phyloP scores from a whole-genome alignment of 2,797 vertebrate species.

The Molossus alvarezi region DNA sequence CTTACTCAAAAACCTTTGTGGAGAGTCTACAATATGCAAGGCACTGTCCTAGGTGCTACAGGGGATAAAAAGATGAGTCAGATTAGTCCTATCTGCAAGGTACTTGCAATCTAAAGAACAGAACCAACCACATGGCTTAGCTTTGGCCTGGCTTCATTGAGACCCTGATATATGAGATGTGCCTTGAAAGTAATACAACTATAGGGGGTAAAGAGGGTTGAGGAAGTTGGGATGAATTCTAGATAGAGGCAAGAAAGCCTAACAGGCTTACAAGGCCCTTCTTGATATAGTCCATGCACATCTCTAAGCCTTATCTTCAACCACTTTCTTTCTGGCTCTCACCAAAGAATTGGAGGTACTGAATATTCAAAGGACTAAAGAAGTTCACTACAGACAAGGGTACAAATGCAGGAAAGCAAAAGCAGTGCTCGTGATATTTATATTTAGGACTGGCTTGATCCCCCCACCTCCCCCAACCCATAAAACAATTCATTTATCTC shows the following conservation, averaged over 20 bases:
- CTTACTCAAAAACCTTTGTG: conserved; percentile 49
- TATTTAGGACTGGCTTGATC: conserved; percentile 7
- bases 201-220: not conserved
- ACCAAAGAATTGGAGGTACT: conserved; percentile 48
- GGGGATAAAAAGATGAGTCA: conserved; percentile 36
- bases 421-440: not conserved
- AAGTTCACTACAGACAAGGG: conserved; percentile 27
- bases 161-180: conserved; percentile 45
- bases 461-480: not conserved
- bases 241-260: not conserved
- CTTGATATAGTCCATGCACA: not conserved
- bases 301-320: not conserved
- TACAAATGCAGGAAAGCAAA: conserved; percentile 62
- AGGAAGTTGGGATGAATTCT: conserved; percentile 48
- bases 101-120: conserved; percentile 48
- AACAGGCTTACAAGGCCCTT: conserved; percentile 19
- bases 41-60: conserved; percentile 64
- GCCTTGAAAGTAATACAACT: conserved; percentile 29
- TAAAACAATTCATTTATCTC: conserved; percentile 36
- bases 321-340: conserved; percentile 23
- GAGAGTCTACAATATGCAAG: conserved; percentile 37
- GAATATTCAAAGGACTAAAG: conserved; percentile 22
- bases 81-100: not conserved
- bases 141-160: not conserved
- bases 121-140: not conserved